phyloP scores from a whole-genome alignment of 2,113 vertebrate species.

The Oxygymnocypris stewartii region DNA sequence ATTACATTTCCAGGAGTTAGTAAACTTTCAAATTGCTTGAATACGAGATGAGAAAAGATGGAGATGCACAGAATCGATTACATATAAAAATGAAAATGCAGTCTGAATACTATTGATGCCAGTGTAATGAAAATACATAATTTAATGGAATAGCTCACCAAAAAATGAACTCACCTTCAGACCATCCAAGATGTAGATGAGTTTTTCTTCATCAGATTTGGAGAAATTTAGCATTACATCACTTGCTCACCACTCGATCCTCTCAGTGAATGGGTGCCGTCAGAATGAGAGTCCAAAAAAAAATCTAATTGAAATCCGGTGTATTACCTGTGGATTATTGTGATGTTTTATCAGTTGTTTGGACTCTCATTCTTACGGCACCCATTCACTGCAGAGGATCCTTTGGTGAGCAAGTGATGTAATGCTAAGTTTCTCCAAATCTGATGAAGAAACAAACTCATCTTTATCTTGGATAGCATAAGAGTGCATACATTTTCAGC shows the following conservation, averaged over 20 bases:
- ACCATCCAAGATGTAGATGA: neutral
- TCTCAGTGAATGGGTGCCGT: neutral
- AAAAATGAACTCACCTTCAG: neutral
- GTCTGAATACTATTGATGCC: conserved; percentile 45
- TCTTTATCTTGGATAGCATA: neutral
- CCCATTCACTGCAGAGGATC: too few relatives aligned
- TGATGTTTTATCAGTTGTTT: neutral
- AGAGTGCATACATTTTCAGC: neutral
- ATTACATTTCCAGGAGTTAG: neutral
- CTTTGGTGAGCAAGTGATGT: neutral
- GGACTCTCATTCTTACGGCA: neutral
- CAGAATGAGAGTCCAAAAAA: neutral
- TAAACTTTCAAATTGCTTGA: neutral
- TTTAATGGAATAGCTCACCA: neutral
- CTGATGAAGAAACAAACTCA: neutral
- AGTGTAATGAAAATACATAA: conserved; percentile 36
- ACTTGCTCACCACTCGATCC: neutral
- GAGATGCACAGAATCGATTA: conserved; percentile 29
- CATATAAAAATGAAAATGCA: conserved; percentile 1
- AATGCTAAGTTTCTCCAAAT: neutral
- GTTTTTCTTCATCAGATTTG: neutral
- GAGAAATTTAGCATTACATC: neutral
- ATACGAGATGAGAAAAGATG: neutral
- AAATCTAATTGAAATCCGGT: neutral
- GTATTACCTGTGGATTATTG: neutral